These are phyloP conservation scores for Drosophila putrida DNA, from an alignment of 2,888 invertebrate species.

Conservation along the genomic window DNA sequence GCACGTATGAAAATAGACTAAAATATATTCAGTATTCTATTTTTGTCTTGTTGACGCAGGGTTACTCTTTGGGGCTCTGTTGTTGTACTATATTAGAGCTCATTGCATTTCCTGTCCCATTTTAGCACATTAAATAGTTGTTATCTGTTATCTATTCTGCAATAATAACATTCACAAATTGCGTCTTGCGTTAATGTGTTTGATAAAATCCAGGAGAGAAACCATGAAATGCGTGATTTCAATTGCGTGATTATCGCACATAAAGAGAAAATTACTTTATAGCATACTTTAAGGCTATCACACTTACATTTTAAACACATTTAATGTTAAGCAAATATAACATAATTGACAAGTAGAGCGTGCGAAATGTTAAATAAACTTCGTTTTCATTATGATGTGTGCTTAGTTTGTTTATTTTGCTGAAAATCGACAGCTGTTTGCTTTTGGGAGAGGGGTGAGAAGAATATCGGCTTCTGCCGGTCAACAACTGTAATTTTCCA, in stretches of 20 bases:
- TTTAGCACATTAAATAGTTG: slow-evolving; percentile 45
- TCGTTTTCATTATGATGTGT: background rate
- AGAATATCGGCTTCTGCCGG: background rate
- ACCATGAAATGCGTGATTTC: slow-evolving; percentile 19
- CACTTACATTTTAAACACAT: background rate
- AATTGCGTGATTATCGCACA: slow-evolving; percentile 29
- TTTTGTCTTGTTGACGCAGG: slow-evolving; percentile 22
- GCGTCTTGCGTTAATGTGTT: slow-evolving; percentile 41
- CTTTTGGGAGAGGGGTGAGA: background rate
- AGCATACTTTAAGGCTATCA: slow-evolving; percentile 7
- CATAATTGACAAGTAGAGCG: background rate
- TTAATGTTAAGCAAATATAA: background rate
- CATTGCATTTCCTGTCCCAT: slow-evolving; percentile 41
- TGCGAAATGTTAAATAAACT: background rate
- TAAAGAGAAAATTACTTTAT: background rate
- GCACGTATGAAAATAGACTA: slow-evolving; percentile 32
- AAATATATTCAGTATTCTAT: slow-evolving; percentile 39
- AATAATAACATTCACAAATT: slow-evolving; percentile 36
- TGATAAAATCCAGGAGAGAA: slow-evolving; percentile 2
- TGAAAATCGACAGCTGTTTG: slow-evolving; percentile 12
- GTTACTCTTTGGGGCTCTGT: slow-evolving; percentile 31
- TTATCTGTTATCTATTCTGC: slow-evolving; percentile 42
- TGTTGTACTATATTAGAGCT: slow-evolving; percentile 21
- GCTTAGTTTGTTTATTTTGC: slow-evolving; percentile 1
- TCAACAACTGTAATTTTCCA: slow-evolving; percentile 22